phyloP scores from a whole-genome alignment of 2,888 invertebrate genomes.

The Morinoia aosen region DNA sequence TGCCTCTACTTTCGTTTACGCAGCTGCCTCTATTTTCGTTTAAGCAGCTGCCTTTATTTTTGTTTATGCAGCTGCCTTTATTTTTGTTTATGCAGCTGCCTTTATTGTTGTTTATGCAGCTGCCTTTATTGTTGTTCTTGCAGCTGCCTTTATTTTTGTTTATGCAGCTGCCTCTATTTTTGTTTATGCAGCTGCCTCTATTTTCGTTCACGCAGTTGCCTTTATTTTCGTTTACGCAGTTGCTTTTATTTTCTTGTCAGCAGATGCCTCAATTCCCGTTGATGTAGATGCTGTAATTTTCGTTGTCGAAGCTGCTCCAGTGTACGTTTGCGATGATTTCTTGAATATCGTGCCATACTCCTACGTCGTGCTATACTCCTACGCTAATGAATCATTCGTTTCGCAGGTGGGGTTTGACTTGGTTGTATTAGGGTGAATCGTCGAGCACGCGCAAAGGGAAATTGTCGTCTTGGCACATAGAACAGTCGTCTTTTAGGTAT shows the following conservation, averaged over 20 bases:
- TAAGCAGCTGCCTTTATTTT: not conserved
- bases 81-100: not conserved
- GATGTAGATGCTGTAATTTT: too few relatives aligned
- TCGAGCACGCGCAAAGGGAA: not conserved
- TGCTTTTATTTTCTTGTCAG: too few relatives aligned
- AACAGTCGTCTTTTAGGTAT: not conserved
- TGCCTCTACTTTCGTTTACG: not conserved
- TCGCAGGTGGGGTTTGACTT: not conserved
- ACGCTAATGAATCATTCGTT: not conserved
- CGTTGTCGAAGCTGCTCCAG: too few relatives aligned
- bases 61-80: not conserved
- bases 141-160: not conserved
- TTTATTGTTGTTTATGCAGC: too few relatives aligned
- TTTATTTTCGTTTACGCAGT: too few relatives aligned
- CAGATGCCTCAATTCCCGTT: too few relatives aligned
- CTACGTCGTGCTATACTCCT: too few relatives aligned
- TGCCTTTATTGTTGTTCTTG: not conserved
- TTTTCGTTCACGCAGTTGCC: too few relatives aligned
- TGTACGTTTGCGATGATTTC: too few relatives aligned
- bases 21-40: not conserved
- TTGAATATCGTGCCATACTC: too few relatives aligned
- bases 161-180: not conserved
- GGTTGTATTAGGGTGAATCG: not conserved
- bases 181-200: too few relatives aligned
- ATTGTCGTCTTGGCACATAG: not conserved